Evolutionary conservation across 2,888 invertebrate species (phyloP).

Genomic region (Hirtodrosophila alboralis): DNA sequence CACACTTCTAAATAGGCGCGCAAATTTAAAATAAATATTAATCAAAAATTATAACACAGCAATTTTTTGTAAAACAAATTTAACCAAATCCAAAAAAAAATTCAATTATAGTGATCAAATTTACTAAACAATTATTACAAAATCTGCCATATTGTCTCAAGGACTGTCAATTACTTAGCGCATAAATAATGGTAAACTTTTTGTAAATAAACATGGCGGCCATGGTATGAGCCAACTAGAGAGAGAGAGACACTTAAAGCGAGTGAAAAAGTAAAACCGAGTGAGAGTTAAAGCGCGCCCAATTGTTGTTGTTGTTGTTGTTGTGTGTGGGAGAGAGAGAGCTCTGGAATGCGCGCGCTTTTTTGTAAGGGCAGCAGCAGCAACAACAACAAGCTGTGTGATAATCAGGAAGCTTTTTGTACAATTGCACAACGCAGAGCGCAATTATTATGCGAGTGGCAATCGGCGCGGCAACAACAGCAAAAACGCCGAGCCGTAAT

Average conservation of each 20-base stretch:
- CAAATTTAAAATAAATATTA: background rate
- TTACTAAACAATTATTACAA: slow-evolving; percentile 2
- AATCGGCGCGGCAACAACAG: slow-evolving; percentile 71
- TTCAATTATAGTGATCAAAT: no score
- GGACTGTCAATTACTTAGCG: slow-evolving; percentile 11
- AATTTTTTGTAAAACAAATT: no score
- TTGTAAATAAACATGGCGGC: slow-evolving; percentile 75
- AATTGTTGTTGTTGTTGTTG: no score
- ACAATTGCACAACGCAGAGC: slow-evolving; percentile 67
- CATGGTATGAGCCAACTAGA: slow-evolving; percentile 54
- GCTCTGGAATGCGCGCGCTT: slow-evolving; percentile 74
- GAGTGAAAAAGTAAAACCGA: slow-evolving; percentile 9
- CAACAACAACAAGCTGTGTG: slow-evolving; percentile 24
- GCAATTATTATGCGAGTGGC: slow-evolving; percentile 72
- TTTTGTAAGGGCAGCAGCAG: slow-evolving; percentile 31
- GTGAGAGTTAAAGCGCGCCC: slow-evolving; percentile 10
- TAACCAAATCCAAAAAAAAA: no score
- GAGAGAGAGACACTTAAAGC: slow-evolving; percentile 28
- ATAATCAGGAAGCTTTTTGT: slow-evolving; percentile 73
- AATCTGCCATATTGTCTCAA: background rate
- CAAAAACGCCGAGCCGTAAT: slow-evolving; percentile 51
- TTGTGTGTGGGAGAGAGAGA: slow-evolving; percentile 67
- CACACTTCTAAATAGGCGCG: background rate
- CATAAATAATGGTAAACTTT: slow-evolving; percentile 65
- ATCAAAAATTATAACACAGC: background rate